Conservation (phyloP, 2,888 invertebrate species). For the Microchrysa polita region DNA sequence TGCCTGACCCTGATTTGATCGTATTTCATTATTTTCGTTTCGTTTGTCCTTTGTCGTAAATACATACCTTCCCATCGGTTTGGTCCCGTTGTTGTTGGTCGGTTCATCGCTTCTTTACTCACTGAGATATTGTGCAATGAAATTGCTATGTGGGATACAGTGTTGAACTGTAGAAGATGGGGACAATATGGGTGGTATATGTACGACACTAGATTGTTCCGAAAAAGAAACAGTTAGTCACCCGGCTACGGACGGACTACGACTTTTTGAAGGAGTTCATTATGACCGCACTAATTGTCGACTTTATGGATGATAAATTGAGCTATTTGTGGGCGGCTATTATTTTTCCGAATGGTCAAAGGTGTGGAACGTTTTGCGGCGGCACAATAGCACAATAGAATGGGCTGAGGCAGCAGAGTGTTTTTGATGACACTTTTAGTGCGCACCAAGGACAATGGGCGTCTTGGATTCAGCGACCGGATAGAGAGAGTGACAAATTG, state of each 20-base stretch:
- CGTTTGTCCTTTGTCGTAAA: not conserved
- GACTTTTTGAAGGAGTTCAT: constrained; percentile 29
- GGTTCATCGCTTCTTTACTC: no score
- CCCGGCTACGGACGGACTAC: not conserved
- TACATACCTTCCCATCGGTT: constrained; percentile 2
- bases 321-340: constrained; percentile 28
- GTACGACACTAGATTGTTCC: no score
- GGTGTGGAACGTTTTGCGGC: not conserved
- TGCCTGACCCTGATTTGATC: constrained; percentile 24
- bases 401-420: not conserved
- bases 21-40: constrained; percentile 28
- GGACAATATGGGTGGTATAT: no score
- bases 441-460: no score
- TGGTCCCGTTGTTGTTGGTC: no score
- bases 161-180: no score
- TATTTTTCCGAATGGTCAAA: not conserved
- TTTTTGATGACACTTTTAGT: not conserved
- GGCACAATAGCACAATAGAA: not conserved
- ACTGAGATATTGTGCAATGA: no score
- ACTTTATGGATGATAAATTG: constrained; percentile 41
- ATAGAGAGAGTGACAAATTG: no score
- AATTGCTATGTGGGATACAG: no score
- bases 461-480: no score
- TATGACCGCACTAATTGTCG: constrained; percentile 33
- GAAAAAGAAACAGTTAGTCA: not conserved